These are phyloP conservation scores for Cheirogaleus major DNA, from an alignment of 2,797 vertebrate genomes.

Conservation along the genomic window DNA sequence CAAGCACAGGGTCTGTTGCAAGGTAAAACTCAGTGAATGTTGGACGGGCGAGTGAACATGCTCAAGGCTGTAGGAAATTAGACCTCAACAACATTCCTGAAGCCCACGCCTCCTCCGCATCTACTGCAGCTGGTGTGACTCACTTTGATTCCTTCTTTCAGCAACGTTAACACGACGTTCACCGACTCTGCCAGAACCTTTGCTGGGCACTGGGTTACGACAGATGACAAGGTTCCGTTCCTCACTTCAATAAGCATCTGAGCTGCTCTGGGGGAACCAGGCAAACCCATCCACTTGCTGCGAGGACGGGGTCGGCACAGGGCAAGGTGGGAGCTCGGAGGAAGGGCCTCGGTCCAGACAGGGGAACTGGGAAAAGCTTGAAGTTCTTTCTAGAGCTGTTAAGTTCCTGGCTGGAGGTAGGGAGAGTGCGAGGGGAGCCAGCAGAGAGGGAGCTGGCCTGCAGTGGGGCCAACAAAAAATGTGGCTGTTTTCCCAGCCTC, in stretches of 20 bases:
- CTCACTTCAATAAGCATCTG: background rate
- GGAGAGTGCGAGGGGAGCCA: conserved; percentile 30
- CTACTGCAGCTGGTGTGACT: background rate
- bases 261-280: background rate
- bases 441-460: conserved; percentile 47
- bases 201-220: background rate
- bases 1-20: background rate
- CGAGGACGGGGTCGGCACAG: background rate
- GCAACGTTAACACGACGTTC: background rate
- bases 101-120: background rate
- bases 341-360: conserved; percentile 2
- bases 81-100: background rate
- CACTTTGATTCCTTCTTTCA: conserved; percentile 6
- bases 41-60: background rate
- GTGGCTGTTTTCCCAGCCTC: conserved; percentile 50
- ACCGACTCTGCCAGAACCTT: background rate
- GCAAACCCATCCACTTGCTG: background rate
- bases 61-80: background rate
- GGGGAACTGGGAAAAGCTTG: background rate
- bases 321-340: background rate
- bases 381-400: conserved; percentile 60
- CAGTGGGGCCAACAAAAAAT: conserved; percentile 34
- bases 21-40: background rate
- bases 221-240: background rate
- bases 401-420: background rate